phyloP scores from a whole-genome alignment of 2,113 vertebrate genomes.

The Mobula hypostoma region DNA sequence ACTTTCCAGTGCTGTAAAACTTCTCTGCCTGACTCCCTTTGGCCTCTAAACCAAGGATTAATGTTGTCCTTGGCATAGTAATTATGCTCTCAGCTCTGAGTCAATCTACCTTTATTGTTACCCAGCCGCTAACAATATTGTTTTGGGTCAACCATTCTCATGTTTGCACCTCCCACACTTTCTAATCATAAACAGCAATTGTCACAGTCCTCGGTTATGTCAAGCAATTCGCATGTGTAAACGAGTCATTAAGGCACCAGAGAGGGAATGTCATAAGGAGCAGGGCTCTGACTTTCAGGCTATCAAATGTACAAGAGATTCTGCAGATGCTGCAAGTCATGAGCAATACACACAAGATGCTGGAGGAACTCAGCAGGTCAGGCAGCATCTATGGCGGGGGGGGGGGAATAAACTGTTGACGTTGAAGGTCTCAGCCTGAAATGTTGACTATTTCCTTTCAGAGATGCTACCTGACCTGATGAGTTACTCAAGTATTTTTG shows the following conservation, averaged over 20 bases:
- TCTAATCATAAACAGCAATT: neutral
- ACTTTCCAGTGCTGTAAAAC: neutral
- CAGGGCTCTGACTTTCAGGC: too few relatives aligned
- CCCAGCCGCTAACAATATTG: neutral
- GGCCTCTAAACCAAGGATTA: neutral
- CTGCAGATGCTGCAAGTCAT: too few relatives aligned
- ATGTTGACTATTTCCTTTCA: too few relatives aligned
- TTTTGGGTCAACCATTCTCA: neutral
- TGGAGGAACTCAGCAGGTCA: too few relatives aligned
- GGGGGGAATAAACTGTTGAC: too few relatives aligned
- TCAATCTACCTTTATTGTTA: neutral
- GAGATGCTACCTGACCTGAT: too few relatives aligned
- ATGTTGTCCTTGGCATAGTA: neutral
- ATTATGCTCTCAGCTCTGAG: neutral
- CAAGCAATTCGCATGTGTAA: neutral
- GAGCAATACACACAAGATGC: too few relatives aligned
- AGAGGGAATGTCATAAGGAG: too few relatives aligned
- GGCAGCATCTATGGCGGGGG: too few relatives aligned
- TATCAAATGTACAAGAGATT: too few relatives aligned
- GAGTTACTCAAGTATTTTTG: too few relatives aligned
- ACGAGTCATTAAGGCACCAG: neutral
- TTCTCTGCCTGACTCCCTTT: neutral
- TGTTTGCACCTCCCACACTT: constrained; percentile 22
- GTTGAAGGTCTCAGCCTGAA: too few relatives aligned
- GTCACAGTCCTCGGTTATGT: neutral